Conservation (phyloP, 2,888 invertebrate species). For the Caenorhabditis angaria region DNA sequence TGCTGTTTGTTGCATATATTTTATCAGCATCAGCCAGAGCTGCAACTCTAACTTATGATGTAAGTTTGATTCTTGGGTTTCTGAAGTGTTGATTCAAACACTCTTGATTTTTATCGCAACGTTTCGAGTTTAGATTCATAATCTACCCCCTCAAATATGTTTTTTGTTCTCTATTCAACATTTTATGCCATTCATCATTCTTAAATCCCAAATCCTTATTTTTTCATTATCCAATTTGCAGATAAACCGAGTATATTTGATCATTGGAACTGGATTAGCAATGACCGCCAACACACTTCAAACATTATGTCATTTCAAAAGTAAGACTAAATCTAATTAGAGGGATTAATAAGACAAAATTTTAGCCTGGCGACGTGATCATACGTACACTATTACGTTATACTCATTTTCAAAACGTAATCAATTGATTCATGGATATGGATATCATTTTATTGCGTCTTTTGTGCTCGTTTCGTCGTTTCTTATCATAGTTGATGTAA, state of each 20-base stretch:
- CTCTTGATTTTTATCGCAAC: no score
- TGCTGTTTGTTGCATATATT: conserved; percentile 40
- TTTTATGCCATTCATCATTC: background rate
- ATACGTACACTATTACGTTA: conserved; percentile 10
- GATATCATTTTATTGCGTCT: conserved; percentile 44
- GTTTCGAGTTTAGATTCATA: no score
- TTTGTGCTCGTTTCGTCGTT: conserved; percentile 38
- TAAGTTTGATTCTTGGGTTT: no score
- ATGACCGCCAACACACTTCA: conserved; percentile 42
- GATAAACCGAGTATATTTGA: conserved; percentile 35
- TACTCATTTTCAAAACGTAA: conserved; percentile 27
- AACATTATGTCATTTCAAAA: conserved; percentile 36
- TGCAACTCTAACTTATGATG: conserved; percentile 39
- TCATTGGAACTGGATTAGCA: conserved; percentile 39
- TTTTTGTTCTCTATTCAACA: no score
- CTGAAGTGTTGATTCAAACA: no score
- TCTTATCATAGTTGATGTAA: conserved; percentile 33
- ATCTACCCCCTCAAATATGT: no score
- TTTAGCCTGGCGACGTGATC: conserved; percentile 41
- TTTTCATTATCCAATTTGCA: conserved; percentile 9
- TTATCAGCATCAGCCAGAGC: conserved; percentile 43
- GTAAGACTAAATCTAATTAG: conserved; percentile 12
- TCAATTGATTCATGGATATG: conserved; percentile 42
- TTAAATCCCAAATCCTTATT: background rate
- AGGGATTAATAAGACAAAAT: background rate